phyloP scores from a whole-genome alignment of 2,888 invertebrate species.

The Ichneumon xanthorius region DNA sequence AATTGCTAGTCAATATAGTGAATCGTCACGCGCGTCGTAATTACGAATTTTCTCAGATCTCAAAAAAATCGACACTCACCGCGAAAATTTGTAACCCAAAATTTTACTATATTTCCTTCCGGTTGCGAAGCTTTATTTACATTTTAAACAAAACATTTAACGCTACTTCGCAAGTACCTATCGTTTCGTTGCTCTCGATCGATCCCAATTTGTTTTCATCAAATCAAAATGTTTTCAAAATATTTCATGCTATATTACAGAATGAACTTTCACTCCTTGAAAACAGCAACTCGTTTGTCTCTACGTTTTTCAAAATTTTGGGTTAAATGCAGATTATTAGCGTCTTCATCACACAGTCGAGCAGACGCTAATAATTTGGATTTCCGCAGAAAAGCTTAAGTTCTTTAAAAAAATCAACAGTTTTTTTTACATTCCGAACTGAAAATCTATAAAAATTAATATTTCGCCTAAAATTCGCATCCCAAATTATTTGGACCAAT shows the following conservation, averaged over 20 bases:
- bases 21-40: constrained; percentile 46
- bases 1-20: constrained; percentile 66
- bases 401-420: not conserved
- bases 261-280: no score
- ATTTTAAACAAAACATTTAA: constrained; percentile 49
- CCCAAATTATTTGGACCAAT: constrained; percentile 65
- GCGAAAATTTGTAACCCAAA: constrained; percentile 8
- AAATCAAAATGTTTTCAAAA: no score
- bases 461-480: constrained; percentile 8
- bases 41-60: constrained; percentile 46
- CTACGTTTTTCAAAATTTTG: no score
- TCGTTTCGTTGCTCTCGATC: constrained; percentile 64
- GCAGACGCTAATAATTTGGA: no score
- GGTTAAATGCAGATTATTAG: no score
- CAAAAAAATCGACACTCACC: constrained; percentile 27
- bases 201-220: constrained; percentile 50
- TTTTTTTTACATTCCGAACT: not conserved
- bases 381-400: no score
- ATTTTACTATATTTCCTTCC: constrained; percentile 33
- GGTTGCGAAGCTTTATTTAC: constrained; percentile 43
- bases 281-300: no score
- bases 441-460: not conserved
- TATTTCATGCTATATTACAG: no score
- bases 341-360: no score
- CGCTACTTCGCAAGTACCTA: constrained; percentile 74